Percentiles rank a stretch among this genome's conserved stretches.
phyloP scores from a whole-genome alignment of 2,888 invertebrate species.

The Perithous albicinctus region DNA sequence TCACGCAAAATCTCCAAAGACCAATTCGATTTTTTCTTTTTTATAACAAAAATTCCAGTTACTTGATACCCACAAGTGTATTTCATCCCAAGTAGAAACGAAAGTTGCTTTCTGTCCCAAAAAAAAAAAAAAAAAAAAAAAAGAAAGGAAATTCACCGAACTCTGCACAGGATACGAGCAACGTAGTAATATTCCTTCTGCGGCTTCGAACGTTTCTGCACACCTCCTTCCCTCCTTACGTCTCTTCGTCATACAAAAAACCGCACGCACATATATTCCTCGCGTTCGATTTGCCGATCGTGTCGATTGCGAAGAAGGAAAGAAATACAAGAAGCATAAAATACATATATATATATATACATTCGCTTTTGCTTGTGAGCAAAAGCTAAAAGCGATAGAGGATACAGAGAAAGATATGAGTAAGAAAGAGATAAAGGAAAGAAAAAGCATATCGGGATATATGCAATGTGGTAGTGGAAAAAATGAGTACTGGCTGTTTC shows the following conservation, averaged over 20 bases:
- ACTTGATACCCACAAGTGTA: too few species aligned
- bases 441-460: slow-evolving; percentile 39
- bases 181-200: slow-evolving; percentile 14
- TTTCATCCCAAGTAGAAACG: too few species aligned
- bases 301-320: slow-evolving; percentile 17
- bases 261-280: slow-evolving; percentile 34
- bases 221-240: too few species aligned
- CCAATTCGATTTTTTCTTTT: background rate
- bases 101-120: background rate
- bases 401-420: background rate
- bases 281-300: slow-evolving; percentile 40
- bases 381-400: background rate
- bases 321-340: slow-evolving; percentile 33
- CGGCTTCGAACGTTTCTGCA: background rate
- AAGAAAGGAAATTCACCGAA: background rate
- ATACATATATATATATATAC: background rate
- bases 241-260: slow-evolving; percentile 15
- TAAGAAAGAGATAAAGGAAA: background rate
- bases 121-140: background rate
- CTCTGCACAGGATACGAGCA: background rate
- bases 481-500: slow-evolving; percentile 46
- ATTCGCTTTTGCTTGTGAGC: background rate
- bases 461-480: slow-evolving; percentile 56
- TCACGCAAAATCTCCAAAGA: background rate
- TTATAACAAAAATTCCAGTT: too few species aligned